A percentile compares a stretch with the other conserved stretches of the same genome.
These are phyloP conservation scores for Mythimna albipuncta DNA, from an alignment of 2,888 invertebrate species.

Conservation along the genomic window DNA sequence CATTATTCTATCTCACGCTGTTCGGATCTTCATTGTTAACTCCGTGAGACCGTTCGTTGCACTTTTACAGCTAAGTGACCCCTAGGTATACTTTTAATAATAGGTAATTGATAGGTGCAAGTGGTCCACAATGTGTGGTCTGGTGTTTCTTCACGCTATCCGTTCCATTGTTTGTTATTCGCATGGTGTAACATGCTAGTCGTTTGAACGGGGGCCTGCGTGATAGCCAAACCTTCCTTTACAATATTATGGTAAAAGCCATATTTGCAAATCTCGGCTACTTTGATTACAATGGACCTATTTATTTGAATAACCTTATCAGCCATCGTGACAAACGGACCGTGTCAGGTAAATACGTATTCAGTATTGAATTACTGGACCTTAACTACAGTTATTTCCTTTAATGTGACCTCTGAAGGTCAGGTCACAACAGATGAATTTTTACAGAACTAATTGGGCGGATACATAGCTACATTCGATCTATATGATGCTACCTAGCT, in stretches of 20 bases:
- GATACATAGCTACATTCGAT: too few species aligned
- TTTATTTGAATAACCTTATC: slow-evolving; percentile 16
- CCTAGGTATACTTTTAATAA: slow-evolving; percentile 68
- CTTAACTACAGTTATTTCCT: not conserved
- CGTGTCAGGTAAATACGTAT: not conserved
- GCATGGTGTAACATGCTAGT: slow-evolving; percentile 75
- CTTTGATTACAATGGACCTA: slow-evolving; percentile 27
- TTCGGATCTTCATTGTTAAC: slow-evolving; percentile 52
- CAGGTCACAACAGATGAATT: not conserved
- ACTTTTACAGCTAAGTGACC: slow-evolving; percentile 63
- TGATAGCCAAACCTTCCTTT: slow-evolving; percentile 69
- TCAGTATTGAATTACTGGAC: not conserved
- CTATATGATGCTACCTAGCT: not conserved
- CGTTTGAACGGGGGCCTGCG: slow-evolving; percentile 67
- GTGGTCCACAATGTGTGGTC: slow-evolving; percentile 66
- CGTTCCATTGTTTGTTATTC: slow-evolving; percentile 74
- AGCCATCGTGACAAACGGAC: not conserved
- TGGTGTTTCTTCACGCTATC: slow-evolving; percentile 75
- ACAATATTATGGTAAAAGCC: slow-evolving; percentile 67
- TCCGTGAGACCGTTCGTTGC: slow-evolving; percentile 64
- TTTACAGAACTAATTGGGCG: not conserved
- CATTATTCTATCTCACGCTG: slow-evolving; percentile 57
- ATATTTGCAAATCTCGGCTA: slow-evolving; percentile 16
- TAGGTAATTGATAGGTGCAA: slow-evolving; percentile 76
- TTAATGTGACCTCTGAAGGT: not conserved